Conservation (phyloP, 2,888 invertebrate genomes). For the Hybos culiciformis region DNA sequence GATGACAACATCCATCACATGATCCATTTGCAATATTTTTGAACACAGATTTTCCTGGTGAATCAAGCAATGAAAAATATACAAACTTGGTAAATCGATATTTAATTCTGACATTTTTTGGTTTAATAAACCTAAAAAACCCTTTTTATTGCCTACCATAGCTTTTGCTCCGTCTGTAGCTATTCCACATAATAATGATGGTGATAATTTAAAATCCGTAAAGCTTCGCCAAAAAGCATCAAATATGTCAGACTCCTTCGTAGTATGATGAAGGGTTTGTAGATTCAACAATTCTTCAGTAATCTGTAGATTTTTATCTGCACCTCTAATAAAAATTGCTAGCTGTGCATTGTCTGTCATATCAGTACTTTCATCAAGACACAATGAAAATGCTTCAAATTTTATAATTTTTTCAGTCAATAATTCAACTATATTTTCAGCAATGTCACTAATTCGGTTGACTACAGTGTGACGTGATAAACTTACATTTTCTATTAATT, state of each 20-base stretch:
- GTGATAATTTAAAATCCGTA: neutral
- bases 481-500: neutral
- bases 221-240: neutral
- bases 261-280: neutral
- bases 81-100: conserved; percentile 1
- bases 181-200: neutral
- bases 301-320: conserved; percentile 1
- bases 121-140: neutral
- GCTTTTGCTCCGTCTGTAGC: neutral
- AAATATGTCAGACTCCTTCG: neutral
- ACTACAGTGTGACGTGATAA: neutral
- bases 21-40: too few relatives aligned
- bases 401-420: neutral
- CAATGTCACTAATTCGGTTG: neutral
- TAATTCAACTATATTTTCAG: neutral
- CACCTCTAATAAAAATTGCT: neutral
- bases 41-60: conserved; percentile 4
- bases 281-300: neutral
- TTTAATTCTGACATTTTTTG: neutral
- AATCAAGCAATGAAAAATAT: conserved; percentile 5
- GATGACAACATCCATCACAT: neutral
- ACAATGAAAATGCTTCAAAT: neutral
- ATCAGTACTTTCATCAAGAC: neutral
- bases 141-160: neutral
- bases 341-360: conserved; percentile 2